Conservation (phyloP, 2,888 invertebrate species). For the Elysia crispata region DNA sequence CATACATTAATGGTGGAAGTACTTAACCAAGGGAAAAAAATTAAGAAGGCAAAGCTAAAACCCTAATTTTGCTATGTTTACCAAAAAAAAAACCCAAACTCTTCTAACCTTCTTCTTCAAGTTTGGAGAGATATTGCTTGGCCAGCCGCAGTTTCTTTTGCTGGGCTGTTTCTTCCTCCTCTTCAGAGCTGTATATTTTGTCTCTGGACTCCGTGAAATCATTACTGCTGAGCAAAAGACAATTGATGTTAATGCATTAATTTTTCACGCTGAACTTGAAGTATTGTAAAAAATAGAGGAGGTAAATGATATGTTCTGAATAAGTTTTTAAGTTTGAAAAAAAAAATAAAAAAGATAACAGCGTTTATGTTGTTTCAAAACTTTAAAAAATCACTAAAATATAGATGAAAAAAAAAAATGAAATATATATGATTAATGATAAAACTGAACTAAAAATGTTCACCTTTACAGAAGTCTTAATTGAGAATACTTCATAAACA, state of each 20-base stretch:
- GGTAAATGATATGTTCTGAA: too few relatives aligned
- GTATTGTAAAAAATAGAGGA: background rate
- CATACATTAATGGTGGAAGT: too few relatives aligned
- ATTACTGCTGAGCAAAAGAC: conserved; percentile 52
- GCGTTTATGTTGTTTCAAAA: background rate
- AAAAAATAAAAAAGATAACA: background rate
- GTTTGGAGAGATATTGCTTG: conserved; percentile 91
- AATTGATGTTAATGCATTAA: too few relatives aligned
- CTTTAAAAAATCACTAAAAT: background rate
- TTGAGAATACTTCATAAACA: too few relatives aligned
- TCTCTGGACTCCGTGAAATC: conserved; percentile 46
- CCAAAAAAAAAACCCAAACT: too few relatives aligned
- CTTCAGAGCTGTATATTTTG: conserved; percentile 59
- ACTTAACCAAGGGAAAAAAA: too few relatives aligned
- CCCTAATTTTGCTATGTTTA: too few relatives aligned
- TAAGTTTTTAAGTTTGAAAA: background rate
- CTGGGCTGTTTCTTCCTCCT: conserved; percentile 80
- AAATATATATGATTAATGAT: too few relatives aligned
- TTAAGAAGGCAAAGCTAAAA: too few relatives aligned
- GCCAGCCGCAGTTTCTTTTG: conserved; percentile 93
- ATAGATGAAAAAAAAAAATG: background rate
- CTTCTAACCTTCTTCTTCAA: conserved; percentile 84
- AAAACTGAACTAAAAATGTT: too few relatives aligned
- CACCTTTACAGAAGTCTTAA: too few relatives aligned
- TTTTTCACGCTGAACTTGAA: too few relatives aligned